A percentile compares a stretch with the other conserved stretches of the same genome.
phyloP scores from a whole-genome alignment of 2,888 invertebrate genomes.

The Proisotoma minuta region DNA sequence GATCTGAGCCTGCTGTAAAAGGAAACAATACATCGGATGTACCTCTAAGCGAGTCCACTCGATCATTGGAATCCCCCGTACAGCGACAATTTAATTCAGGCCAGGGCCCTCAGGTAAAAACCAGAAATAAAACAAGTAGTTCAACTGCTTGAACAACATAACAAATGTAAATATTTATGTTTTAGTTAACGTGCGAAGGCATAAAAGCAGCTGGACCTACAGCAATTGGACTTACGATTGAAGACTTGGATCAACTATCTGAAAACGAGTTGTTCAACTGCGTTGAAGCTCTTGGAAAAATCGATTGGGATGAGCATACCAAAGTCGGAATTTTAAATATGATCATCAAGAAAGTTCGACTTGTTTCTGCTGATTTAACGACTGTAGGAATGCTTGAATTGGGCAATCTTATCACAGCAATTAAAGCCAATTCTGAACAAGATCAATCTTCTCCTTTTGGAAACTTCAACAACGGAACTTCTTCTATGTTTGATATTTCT shows the following conservation, averaged over 20 bases:
- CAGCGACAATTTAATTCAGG: too few relatives aligned
- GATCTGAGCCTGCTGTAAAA: neutral
- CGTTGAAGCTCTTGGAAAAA: constrained; percentile 38
- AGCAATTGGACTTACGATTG: constrained; percentile 37
- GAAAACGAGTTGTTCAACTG: constrained; percentile 40
- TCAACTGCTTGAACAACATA: neutral
- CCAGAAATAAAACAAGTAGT: too few relatives aligned
- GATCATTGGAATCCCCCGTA: neutral
- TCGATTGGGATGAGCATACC: constrained; percentile 43
- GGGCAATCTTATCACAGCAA: constrained; percentile 40
- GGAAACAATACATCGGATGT: neutral
- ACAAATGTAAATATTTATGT: neutral
- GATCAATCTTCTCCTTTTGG: neutral
- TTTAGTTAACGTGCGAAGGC: constrained; percentile 45
- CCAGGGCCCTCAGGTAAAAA: too few relatives aligned
- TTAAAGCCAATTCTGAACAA: constrained; percentile 18
- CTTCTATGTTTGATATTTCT: constrained; percentile 26
- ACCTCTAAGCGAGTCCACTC: neutral
- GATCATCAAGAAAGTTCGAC: constrained; percentile 30
- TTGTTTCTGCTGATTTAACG: constrained; percentile 24
- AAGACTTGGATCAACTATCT: constrained; percentile 36
- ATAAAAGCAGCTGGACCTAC: constrained; percentile 42
- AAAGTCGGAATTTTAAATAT: constrained; percentile 31
- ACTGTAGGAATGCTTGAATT: constrained; percentile 40
- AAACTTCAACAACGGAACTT: neutral